A percentile compares a stretch with the other conserved stretches of the same genome.
These are phyloP conservation scores for Bungarus multicinctus DNA, from an alignment of 2,113 vertebrate species.

Conservation along the genomic window DNA sequence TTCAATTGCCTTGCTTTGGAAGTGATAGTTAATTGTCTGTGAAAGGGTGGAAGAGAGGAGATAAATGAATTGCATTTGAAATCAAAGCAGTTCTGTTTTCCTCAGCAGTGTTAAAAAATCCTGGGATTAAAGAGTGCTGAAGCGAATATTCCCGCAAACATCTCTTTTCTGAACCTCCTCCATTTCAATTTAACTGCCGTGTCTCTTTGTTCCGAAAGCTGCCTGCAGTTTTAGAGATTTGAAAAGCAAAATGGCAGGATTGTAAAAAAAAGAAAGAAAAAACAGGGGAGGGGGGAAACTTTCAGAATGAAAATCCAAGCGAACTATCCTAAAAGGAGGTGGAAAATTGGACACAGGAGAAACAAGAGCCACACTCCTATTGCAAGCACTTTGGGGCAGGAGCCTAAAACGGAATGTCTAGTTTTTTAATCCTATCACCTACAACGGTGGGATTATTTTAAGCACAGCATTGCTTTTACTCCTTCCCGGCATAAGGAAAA, in stretches of 20 bases:
- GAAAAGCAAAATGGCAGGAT: slow-evolving; percentile 10
- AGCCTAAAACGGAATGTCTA: not conserved
- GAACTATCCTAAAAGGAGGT: not conserved
- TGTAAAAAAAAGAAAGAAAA: not conserved
- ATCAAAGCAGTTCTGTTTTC: not conserved
- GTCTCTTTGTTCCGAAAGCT: slow-evolving; percentile 22
- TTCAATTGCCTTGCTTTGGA: not conserved
- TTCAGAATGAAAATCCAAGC: not conserved
- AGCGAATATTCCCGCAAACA: not conserved
- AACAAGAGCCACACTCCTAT: not conserved
- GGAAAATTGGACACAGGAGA: not conserved
- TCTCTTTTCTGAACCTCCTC: not conserved
- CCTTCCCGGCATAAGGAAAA: not conserved
- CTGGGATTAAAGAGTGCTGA: not conserved
- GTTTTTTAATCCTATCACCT: not conserved
- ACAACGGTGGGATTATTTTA: not conserved
- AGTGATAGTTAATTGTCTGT: not conserved
- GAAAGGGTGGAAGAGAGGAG: not conserved
- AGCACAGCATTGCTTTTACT: not conserved
- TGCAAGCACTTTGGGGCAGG: slow-evolving; percentile 6
- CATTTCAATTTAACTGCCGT: not conserved
- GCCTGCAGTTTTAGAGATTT: not conserved
- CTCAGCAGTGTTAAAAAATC: not conserved
- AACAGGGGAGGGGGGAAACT: not conserved
- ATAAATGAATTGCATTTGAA: not conserved